Base-by-base conservation (phyloP, 2,888 invertebrate species). In the Hydraecia micacea region DNA sequence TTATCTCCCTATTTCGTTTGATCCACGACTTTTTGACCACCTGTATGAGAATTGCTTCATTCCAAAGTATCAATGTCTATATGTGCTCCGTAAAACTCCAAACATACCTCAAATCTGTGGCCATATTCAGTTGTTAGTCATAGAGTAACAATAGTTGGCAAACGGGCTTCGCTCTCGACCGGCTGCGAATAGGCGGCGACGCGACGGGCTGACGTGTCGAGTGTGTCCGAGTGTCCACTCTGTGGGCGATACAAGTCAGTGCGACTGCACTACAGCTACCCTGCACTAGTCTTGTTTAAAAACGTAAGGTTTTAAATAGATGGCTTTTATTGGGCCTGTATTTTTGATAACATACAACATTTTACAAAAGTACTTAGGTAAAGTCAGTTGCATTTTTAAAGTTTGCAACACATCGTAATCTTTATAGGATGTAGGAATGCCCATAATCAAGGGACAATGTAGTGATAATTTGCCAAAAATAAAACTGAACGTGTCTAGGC, bases 151-250 rank as follows among this genome's bases (percentile, higher is more conserved):
- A 77, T 55, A 55, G 36, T 52, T 63, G 66, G 39, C 66, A 78
- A 85, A 71, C 67, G 60, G 79, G 67, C 73, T 79, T 81, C 83
- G 79, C 78, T 86, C 83, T 88, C 70, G 71, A 86, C 83, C 63
- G 86, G 73, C 77, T 78, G 77, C 74, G 84, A 88, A 77, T 77
- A 81, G 77, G 60, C 77, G 76, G 81, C 77, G 79, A 75, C 69
- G 81, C 77, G 79, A 75, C 69, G 78, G 85, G 85, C 71, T 81
- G 82, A 82, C 84, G 82, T 85, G 84, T 86, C 65, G 71, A 85
- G 84, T 73, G 86, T 68, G 62, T 75, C 86, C 85, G 84, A 90
- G 89, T 80, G 89, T 77, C 88, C 91, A 86, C 87, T 89, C 81
- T 68, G 77, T 68, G 76, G 70, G 69, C 77, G 78, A 83, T 86